A percentile compares a stretch with the other conserved stretches of the same genome.
These are phyloP conservation scores for Cephus rjabovi DNA, from an alignment of 2,888 invertebrate genomes.

Conservation along the genomic window DNA sequence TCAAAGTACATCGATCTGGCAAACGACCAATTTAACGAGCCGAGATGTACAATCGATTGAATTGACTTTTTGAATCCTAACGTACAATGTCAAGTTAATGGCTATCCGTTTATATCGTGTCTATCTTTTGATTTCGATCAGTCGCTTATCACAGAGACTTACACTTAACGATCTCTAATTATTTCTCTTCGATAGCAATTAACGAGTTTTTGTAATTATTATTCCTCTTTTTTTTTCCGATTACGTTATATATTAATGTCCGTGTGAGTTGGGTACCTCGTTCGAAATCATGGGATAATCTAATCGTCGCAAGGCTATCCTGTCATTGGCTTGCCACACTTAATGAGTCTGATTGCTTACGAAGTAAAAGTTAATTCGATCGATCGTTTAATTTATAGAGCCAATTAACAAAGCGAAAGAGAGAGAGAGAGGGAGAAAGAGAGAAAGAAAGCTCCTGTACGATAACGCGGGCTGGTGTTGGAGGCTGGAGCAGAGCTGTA, in stretches of 20 bases:
- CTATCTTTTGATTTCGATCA: neutral
- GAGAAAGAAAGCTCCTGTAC: neutral
- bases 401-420: neutral
- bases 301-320: neutral
- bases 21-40: neutral
- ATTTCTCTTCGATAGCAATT: neutral
- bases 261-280: neutral
- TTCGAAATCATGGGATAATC: neutral
- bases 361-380: neutral
- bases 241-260: neutral
- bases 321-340: neutral
- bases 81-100: neutral
- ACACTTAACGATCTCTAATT: neutral
- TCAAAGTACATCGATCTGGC: neutral
- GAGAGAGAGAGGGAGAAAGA: neutral
- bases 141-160: neutral
- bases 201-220: neutral
- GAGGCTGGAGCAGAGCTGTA: slow-evolving; percentile 45
- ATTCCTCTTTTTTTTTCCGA: neutral
- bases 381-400: neutral
- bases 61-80: neutral
- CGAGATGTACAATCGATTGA: neutral
- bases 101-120: neutral
- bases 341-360: neutral
- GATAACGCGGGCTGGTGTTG: neutral